Conservation (phyloP, 1,140 invertebrate genomes). For the Atta colombica region DNA sequence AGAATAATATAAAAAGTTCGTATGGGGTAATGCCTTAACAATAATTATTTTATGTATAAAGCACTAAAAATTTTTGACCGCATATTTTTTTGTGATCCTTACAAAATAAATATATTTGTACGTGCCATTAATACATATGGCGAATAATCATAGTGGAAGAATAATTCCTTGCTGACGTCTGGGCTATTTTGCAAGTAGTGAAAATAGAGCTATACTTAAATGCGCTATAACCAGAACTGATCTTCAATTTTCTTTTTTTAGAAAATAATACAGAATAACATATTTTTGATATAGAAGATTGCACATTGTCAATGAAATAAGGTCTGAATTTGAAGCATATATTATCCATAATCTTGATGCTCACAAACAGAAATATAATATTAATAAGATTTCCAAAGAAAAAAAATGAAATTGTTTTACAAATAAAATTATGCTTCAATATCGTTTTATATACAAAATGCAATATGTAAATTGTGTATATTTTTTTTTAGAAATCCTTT, state of each 20-base stretch:
- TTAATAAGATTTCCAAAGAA: slow-evolving; percentile 7
- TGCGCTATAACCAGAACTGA: slow-evolving; percentile 72
- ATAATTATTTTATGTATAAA: slow-evolving; percentile 52
- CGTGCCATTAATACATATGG: slow-evolving; percentile 42
- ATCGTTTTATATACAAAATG: slow-evolving; percentile 27
- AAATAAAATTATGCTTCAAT: slow-evolving; percentile 13
- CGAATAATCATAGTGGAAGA: slow-evolving; percentile 63
- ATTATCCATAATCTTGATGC: slow-evolving; percentile 29
- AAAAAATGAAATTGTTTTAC: slow-evolving; percentile 20
- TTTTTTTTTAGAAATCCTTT: slow-evolving; percentile 11
- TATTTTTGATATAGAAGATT: slow-evolving; percentile 83
- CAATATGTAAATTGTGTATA: background rate
- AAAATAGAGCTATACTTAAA: slow-evolving; percentile 73
- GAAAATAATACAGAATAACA: slow-evolving; percentile 79
- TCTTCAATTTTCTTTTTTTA: slow-evolving; percentile 71
- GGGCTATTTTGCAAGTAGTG: slow-evolving; percentile 73
- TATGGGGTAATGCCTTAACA: slow-evolving; percentile 45
- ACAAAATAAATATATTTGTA: slow-evolving; percentile 60
- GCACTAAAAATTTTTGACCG: slow-evolving; percentile 21
- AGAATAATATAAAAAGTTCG: slow-evolving; percentile 61
- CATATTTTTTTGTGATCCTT: slow-evolving; percentile 26
- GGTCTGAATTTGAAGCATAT: slow-evolving; percentile 54
- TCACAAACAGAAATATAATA: slow-evolving; percentile 30
- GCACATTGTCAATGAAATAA: slow-evolving; percentile 68
- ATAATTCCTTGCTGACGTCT: slow-evolving; percentile 76